Evolutionary conservation across 2,888 invertebrate genomes (phyloP).

Genomic region (Melanostoma mellinum): DNA sequence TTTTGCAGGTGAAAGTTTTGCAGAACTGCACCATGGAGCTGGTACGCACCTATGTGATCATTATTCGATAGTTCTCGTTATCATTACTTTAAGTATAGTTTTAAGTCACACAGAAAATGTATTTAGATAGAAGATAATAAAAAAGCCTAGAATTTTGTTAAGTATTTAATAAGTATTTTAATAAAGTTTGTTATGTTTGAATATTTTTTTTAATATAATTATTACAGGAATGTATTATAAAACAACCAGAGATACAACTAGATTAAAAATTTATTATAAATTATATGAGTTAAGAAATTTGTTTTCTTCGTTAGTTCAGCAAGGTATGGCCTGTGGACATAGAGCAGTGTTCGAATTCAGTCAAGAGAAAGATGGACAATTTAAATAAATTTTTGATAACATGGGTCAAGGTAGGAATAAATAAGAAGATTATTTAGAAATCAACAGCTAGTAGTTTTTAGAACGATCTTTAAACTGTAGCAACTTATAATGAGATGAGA

Average conservation of each 20-base stretch:
- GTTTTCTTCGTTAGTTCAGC: not conserved
- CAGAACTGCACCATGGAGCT: constrained; percentile 84
- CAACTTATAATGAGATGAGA: too few relatives aligned
- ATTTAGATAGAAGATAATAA: constrained; percentile 76
- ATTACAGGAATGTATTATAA: constrained; percentile 76
- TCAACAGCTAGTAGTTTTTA: too few relatives aligned
- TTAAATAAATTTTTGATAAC: too few relatives aligned
- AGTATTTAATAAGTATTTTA: constrained; percentile 65
- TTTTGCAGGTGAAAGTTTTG: constrained; percentile 85
- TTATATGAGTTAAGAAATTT: constrained; percentile 17
- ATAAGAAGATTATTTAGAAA: too few relatives aligned
- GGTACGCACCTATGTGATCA: constrained; percentile 65
- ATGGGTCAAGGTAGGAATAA: too few relatives aligned
- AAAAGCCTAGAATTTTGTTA: constrained; percentile 56
- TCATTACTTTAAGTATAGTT: constrained; percentile 75
- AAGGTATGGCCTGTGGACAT: too few relatives aligned
- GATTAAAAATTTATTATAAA: constrained; percentile 42
- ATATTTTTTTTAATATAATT: constrained; percentile 62
- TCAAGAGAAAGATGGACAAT: too few relatives aligned
- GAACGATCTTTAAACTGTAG: too few relatives aligned
- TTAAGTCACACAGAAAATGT: constrained; percentile 72
- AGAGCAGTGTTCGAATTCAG: too few relatives aligned
- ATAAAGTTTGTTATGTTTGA: constrained; percentile 67
- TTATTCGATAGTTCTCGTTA: constrained; percentile 75
- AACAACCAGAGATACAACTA: constrained; percentile 37